Evolutionary conservation across 92 coral and sea anemone species (phyloP).

Genomic region (Porites divaricata): DNA sequence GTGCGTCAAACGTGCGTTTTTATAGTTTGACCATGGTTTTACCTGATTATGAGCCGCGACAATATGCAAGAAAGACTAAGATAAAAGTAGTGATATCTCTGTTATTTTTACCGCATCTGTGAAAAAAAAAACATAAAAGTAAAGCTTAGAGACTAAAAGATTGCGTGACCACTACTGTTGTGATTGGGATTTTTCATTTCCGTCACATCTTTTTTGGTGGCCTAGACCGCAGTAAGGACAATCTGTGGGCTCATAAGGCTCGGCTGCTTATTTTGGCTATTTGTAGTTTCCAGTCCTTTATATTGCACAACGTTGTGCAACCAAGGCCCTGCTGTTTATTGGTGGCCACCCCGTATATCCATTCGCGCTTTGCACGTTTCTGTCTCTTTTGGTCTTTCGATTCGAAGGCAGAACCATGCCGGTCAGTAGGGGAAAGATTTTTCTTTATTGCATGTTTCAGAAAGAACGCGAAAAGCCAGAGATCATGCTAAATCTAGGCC

Average conservation of each 20-base stretch:
- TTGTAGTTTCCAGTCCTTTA: conserved; percentile 36
- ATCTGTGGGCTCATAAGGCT: background rate
- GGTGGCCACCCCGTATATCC: conserved; percentile 85
- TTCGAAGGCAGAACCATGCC: conserved; percentile 89
- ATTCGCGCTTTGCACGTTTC: conserved; percentile 77
- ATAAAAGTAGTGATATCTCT: background rate
- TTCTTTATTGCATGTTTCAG: background rate
- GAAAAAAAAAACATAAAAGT: background rate
- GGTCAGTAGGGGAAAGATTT: conserved; percentile 64
- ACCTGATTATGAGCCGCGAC: background rate
- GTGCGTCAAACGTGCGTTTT: conserved; percentile 6
- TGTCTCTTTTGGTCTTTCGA: conserved; percentile 87
- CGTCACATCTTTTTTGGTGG: background rate
- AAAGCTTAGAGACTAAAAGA: background rate
- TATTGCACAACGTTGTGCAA: conserved; percentile 65
- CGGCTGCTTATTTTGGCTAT: background rate
- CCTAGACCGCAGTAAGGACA: background rate
- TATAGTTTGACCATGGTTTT: background rate
- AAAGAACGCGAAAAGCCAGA: background rate
- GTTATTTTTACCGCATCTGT: background rate
- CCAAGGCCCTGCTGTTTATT: conserved; percentile 57
- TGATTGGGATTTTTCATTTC: background rate
- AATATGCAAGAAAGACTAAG: background rate
- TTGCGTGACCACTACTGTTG: background rate
- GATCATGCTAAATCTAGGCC: too few species aligned